Evolutionary conservation across 2,113 vertebrate genomes (phyloP).

Genomic region (Pao palembangensis): DNA sequence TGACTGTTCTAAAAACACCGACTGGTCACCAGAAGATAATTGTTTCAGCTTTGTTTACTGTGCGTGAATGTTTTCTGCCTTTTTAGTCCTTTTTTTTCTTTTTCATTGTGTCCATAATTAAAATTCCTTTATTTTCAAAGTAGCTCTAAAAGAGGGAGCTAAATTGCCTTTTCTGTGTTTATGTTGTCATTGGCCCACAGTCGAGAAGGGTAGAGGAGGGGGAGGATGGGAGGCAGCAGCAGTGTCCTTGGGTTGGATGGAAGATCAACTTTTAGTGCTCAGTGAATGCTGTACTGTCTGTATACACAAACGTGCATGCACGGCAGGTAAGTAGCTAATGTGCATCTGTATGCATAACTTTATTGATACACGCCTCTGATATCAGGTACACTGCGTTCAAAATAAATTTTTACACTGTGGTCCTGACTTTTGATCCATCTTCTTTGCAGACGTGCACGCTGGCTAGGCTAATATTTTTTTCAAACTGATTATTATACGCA

Average conservation of each 20-base stretch:
- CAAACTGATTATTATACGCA: slow-evolving; percentile 64
- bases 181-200: slow-evolving; percentile 74
- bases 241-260: slow-evolving; percentile 73
- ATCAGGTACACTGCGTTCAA: not conserved
- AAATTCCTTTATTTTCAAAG: slow-evolving; percentile 84
- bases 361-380: slow-evolving; percentile 12
- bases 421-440: slow-evolving; percentile 44
- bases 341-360: slow-evolving; percentile 8
- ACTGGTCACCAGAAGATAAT: slow-evolving; percentile 84
- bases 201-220: slow-evolving; percentile 60
- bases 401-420: slow-evolving; percentile 13
- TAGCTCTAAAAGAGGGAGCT: slow-evolving; percentile 76
- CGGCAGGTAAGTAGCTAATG: not conserved
- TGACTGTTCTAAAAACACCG: slow-evolving; percentile 79
- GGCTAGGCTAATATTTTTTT: slow-evolving; percentile 54
- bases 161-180: slow-evolving; percentile 81
- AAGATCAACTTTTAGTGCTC: slow-evolving; percentile 69
- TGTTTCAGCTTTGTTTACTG: slow-evolving; percentile 83
- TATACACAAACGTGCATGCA: slow-evolving; percentile 11
- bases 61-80: slow-evolving; percentile 74
- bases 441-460: slow-evolving; percentile 21
- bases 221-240: slow-evolving; percentile 50
- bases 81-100: slow-evolving; percentile 74
- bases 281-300: slow-evolving; percentile 8
- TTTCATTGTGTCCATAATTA: slow-evolving; percentile 81